phyloP scores from a whole-genome alignment of 2,797 vertebrate species.

The Sebastes dallii region DNA sequence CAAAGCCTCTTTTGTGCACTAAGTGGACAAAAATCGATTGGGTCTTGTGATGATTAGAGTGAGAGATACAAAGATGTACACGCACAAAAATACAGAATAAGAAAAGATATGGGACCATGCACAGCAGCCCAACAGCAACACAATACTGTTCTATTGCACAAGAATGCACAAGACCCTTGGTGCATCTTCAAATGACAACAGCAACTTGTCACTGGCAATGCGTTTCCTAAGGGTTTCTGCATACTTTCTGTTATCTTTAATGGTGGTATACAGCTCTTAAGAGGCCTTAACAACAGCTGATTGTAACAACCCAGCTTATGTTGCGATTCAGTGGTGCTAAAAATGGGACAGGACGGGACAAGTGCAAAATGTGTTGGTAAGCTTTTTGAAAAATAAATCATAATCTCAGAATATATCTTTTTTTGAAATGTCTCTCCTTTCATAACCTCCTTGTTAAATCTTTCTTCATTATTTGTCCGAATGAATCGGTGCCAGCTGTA shows the following conservation, averaged over 20 bases:
- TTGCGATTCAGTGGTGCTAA: neutral
- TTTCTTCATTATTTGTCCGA: constrained; percentile 9
- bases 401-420: neutral
- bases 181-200: neutral
- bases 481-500: neutral
- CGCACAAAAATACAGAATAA: neutral
- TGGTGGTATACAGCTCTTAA: neutral
- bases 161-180: neutral
- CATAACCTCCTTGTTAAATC: neutral
- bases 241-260: neutral
- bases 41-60: neutral
- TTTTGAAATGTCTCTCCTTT: neutral
- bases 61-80: neutral
- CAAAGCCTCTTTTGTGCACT: neutral
- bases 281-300: neutral
- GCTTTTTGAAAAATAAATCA: neutral
- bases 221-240: neutral
- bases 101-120: neutral
- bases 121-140: neutral
- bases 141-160: no score
- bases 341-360: neutral
- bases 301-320: neutral
- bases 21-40: neutral
- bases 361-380: neutral
- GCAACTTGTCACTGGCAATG: no score